These are phyloP conservation scores for Ochotona princeps DNA, from an alignment of 2,113 vertebrate genomes.

Conservation along the genomic window DNA sequence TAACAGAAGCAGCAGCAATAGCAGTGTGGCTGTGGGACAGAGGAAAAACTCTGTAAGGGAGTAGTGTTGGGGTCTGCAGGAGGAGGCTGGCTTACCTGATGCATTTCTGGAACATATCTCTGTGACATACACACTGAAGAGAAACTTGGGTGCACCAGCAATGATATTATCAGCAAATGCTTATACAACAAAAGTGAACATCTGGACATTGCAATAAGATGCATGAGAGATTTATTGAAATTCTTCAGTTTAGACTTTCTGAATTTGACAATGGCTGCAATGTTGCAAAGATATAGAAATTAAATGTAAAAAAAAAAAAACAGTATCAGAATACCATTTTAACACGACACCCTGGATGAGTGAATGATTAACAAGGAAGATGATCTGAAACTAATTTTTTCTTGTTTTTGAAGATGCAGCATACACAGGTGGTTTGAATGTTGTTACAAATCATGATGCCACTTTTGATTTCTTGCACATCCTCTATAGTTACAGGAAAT, in stretches of 20 bases:
- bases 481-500: not conserved
- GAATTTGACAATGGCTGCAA: not conserved
- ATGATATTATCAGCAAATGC: not conserved
- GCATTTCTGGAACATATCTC: not conserved
- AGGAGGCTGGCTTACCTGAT: not conserved
- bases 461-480: not conserved
- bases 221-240: not conserved
- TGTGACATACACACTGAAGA: not conserved
- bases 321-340: not conserved
- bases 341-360: not conserved
- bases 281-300: not conserved
- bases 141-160: not conserved
- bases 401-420: not conserved
- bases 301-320: not conserved
- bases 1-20: not conserved
- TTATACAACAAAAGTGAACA: not conserved
- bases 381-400: not conserved
- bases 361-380: slow-evolving; percentile 7
- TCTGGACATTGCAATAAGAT: not conserved
- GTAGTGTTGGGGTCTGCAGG: not conserved
- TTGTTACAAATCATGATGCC: not conserved
- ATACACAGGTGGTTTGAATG: not conserved
- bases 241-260: not conserved
- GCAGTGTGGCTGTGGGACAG: fast-evolving
- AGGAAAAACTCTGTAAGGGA: not conserved